Conservation (phyloP, 2,888 invertebrate species). For the Lasius fuliginosus region DNA sequence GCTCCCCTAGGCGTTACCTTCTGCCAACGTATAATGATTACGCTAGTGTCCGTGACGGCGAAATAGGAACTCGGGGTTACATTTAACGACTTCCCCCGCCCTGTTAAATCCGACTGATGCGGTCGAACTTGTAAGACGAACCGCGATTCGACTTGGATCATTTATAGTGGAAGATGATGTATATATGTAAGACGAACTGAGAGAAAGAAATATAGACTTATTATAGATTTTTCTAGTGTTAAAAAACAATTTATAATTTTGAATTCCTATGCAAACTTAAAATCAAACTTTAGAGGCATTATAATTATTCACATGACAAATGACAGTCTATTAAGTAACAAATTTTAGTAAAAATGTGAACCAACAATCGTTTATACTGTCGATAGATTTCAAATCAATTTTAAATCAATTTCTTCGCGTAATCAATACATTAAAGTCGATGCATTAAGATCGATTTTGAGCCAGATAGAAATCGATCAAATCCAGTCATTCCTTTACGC, state of each 20-base stretch:
- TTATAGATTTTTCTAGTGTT: background rate
- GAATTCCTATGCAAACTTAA: background rate
- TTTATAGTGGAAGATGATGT: background rate
- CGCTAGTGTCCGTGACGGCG: conserved; percentile 57
- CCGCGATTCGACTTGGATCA: background rate
- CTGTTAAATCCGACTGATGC: conserved; percentile 34
- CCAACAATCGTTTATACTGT: background rate
- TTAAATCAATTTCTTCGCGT: background rate
- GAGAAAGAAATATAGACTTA: background rate
- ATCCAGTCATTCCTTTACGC: background rate
- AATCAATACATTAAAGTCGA: background rate
- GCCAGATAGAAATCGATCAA: background rate
- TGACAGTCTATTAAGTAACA: background rate
- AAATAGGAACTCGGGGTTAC: conserved; percentile 53
- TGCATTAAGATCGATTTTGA: background rate
- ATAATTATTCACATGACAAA: background rate
- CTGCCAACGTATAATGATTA: conserved; percentile 71
- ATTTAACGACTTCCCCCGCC: conserved; percentile 29
- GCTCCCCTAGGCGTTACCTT: conserved; percentile 71
- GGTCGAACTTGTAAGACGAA: conserved; percentile 18
- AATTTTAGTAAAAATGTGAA: background rate
- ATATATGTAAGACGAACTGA: background rate
- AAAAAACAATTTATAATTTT: background rate
- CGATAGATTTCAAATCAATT: background rate
- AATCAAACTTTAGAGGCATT: background rate